Base-by-base conservation (phyloP, 92 coral and sea anemone species). In the Actinernus sp. region DNA sequence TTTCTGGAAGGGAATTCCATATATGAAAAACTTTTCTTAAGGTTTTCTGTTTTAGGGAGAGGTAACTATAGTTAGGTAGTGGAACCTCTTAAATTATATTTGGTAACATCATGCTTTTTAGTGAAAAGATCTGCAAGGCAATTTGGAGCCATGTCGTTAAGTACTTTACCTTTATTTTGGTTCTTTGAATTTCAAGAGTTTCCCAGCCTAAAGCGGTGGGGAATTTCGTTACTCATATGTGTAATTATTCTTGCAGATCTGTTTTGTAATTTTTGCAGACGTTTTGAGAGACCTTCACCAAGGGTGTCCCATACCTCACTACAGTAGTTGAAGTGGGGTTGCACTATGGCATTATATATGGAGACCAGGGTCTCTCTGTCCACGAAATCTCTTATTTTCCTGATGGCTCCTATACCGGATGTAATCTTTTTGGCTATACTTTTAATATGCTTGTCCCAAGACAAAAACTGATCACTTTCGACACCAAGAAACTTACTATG, bases 231-330 rank as follows among this genome's bases (percentile, higher is more conserved):
- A 45, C n/a, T 70, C 66, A 60, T 26, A 37, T 47, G 19, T 33
- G 55, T 41, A 26, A 71, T 27, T 61, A 58, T 11, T 39, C 79
- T 37, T 13, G 87, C 69, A 17, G 62, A 22, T 30, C 62, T 22
- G 29, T 55, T 55, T 26, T 55, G 62, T 4, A 55, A 38, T 55
- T 55, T 55, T 55, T 55, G 62, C 17, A 55, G 21, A 1, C 62
- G 5, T 24, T 55, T 26, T n/a, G 32, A 30, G 10, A 55, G 76
- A 14, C 72, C 71, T 31, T 41, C 39, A 34, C 77, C 78, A 29
- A 70, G 46, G 51, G 80, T 60, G 43, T 80, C 73, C 73, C 80
- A 80, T 41, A 71, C 80, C 49, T 80, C 87, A 71, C 80, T 80
- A 58, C 80, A 80, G 60, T 70, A 62, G 26, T 80, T 62, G 46